Evolutionary conservation across 2,888 invertebrate genomes (phyloP).

Genomic region (Drosophila buzzatii): DNA sequence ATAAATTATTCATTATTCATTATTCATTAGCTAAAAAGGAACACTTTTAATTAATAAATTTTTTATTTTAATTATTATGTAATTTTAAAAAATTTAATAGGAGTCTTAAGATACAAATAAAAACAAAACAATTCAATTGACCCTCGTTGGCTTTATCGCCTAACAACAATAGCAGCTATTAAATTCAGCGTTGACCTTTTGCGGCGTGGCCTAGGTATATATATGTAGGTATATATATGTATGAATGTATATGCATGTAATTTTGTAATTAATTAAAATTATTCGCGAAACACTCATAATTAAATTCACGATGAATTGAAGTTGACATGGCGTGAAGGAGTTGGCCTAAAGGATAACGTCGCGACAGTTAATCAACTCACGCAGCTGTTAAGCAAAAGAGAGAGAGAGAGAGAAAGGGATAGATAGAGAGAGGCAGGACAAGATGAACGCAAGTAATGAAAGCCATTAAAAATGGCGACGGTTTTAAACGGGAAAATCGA

Average conservation of each 20-base stretch:
- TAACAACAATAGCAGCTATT: background rate
- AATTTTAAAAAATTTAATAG: no score
- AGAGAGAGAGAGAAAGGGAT: background rate
- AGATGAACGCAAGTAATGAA: conserved; percentile 70
- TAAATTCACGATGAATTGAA: conserved; percentile 63
- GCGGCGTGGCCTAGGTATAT: background rate
- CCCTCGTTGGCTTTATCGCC: background rate
- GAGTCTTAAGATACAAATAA: no score
- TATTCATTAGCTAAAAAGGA: no score
- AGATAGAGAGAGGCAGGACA: conserved; percentile 11
- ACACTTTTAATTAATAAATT: no score
- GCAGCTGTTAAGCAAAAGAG: conserved; percentile 31
- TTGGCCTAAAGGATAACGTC: conserved; percentile 30
- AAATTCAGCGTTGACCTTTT: conserved; percentile 24
- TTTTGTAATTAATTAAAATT: conserved; percentile 49
- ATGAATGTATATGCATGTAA: background rate
- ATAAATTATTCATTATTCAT: no score
- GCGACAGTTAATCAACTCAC: conserved; percentile 71
- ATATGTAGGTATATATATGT: conserved; percentile 18
- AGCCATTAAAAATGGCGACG: conserved; percentile 76
- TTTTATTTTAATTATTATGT: no score
- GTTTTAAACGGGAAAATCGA: conserved; percentile 69
- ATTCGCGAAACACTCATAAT: conserved; percentile 53
- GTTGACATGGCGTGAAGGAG: conserved; percentile 39
- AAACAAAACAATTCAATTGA: background rate